Conservation (phyloP, 1,140 invertebrate species). For the Megalonaias nervosa region DNA sequence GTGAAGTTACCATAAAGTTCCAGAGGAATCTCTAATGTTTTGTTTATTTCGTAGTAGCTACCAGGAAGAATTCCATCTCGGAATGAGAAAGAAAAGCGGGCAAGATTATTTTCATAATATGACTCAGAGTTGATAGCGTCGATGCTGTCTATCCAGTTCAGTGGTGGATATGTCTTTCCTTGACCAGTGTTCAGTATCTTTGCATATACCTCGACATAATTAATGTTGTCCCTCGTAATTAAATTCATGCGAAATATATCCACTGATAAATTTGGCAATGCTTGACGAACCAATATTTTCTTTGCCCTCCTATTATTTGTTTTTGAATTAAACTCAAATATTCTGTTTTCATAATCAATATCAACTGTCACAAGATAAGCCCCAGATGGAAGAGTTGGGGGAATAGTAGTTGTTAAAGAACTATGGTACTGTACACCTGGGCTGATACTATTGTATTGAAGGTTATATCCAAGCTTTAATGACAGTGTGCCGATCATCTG, state of each 20-base stretch:
- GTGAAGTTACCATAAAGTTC: neutral
- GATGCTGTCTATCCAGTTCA: neutral
- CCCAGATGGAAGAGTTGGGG: neutral
- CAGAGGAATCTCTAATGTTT: neutral
- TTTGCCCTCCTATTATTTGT: neutral
- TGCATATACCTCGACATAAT: neutral
- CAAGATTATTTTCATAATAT: neutral
- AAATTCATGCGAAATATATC: neutral
- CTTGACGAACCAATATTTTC: neutral
- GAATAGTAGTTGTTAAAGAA: neutral
- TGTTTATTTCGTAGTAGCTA: neutral
- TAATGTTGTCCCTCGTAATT: neutral
- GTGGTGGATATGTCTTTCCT: constrained; percentile 3
- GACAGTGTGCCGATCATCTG: neutral
- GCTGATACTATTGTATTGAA: neutral
- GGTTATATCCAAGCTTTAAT: neutral
- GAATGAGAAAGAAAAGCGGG: neutral
- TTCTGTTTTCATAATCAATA: neutral
- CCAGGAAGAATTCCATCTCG: neutral
- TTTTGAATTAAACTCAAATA: constrained; percentile 4
- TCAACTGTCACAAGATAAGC: neutral
- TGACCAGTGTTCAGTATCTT: constrained; percentile 1
- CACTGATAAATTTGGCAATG: constrained; percentile 8
- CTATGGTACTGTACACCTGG: neutral
- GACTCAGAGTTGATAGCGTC: neutral